phyloP scores from a whole-genome alignment of 2,888 invertebrate species.

The Nemurella pictetii region DNA sequence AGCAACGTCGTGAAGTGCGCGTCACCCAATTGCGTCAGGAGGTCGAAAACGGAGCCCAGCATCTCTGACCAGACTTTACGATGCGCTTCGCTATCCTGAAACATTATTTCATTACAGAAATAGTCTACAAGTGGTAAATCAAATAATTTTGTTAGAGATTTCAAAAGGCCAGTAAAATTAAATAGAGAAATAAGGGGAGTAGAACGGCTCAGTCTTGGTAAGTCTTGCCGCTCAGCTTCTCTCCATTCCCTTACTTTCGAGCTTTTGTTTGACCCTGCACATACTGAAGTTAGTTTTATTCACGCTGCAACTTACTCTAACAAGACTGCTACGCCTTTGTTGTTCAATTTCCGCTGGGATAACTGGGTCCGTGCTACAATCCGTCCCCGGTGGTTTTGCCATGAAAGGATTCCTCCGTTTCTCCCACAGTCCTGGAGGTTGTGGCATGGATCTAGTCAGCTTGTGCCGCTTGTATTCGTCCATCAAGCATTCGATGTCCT shows the following conservation, averaged over 20 bases:
- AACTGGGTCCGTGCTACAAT: conserved; percentile 62
- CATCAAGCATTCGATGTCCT: conserved; percentile 55
- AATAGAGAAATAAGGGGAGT: background rate
- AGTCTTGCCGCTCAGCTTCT: too few species aligned
- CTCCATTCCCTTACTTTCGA: too few species aligned
- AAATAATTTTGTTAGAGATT: too few species aligned
- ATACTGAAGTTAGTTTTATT: too few species aligned
- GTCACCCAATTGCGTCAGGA: conserved; percentile 57
- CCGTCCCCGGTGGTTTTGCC: conserved; percentile 44
- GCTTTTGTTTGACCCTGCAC: too few species aligned
- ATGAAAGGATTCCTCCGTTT: conserved; percentile 50
- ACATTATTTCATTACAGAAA: too few species aligned
- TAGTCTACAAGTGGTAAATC: too few species aligned
- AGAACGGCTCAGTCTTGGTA: too few species aligned
- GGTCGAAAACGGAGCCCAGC: conserved; percentile 81
- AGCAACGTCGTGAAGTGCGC: conserved; percentile 58
- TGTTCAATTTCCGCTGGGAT: conserved; percentile 81
- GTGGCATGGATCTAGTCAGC: conserved; percentile 54
- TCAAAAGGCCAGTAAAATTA: background rate
- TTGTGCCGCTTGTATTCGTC: conserved; percentile 59
- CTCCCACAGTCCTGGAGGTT: conserved; percentile 41
- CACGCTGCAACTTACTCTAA: conserved; percentile 66
- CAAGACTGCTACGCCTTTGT: conserved; percentile 77
- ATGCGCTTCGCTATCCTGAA: conserved; percentile 82
- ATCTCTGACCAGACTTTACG: conserved; percentile 83